These are phyloP conservation scores for Etheostoma spectabile DNA, from an alignment of 2,113 vertebrate species.

Conservation along the genomic window DNA sequence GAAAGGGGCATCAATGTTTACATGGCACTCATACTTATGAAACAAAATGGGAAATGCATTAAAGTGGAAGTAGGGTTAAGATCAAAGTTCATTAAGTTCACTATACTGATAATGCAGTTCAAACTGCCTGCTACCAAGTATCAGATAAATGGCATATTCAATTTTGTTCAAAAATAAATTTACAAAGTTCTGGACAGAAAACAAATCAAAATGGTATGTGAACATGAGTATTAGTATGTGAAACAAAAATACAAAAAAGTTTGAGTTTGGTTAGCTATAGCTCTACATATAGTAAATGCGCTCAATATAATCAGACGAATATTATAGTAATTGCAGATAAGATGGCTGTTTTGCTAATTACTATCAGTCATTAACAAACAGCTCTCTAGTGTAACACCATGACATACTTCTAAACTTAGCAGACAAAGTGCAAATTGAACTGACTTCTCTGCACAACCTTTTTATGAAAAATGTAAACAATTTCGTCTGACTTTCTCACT, in stretches of 20 bases:
- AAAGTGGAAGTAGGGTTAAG: neutral
- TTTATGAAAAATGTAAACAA: constrained; percentile 15
- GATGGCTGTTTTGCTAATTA: constrained; percentile 7
- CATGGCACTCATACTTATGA: neutral
- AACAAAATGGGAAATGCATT: neutral
- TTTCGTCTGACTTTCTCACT: constrained; percentile 45
- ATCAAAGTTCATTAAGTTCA: too few species aligned
- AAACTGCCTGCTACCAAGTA: neutral
- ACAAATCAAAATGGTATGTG: neutral
- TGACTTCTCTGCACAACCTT: constrained; percentile 1
- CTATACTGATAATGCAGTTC: too few species aligned
- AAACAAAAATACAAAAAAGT: neutral
- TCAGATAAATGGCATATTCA: constrained; percentile 15
- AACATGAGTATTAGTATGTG: neutral
- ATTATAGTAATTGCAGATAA: constrained; percentile 20
- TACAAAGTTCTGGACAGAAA: neutral
- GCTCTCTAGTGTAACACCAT: constrained; percentile 8
- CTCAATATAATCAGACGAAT: constrained; percentile 9
- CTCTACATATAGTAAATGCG: neutral
- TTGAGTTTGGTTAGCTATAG: neutral
- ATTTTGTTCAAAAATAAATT: too few species aligned
- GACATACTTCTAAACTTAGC: neutral
- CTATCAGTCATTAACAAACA: constrained; percentile 9
- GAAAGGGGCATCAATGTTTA: neutral
- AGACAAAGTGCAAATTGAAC: neutral